phyloP scores from a whole-genome alignment of 2,113 vertebrate genomes.

The Dromaius novaehollandiae region DNA sequence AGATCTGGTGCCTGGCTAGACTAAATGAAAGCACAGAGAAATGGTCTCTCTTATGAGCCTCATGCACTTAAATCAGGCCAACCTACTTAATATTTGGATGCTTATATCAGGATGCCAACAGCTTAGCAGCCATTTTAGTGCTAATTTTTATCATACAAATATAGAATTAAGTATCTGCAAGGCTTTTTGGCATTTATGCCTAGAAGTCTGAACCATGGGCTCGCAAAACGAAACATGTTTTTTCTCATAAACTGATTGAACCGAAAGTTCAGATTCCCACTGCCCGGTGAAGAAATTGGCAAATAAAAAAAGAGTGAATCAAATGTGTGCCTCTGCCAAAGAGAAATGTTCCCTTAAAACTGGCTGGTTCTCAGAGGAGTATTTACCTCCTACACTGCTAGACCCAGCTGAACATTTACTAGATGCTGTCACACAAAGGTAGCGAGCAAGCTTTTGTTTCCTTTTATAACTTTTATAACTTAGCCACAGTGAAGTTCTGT shows the following conservation, averaged over 20 bases:
- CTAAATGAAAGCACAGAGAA: not conserved
- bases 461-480: not conserved
- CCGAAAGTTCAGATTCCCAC: not conserved
- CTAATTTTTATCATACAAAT: not conserved
- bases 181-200: not conserved
- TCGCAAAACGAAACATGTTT: not conserved
- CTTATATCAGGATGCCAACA: not conserved
- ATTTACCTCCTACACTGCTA: not conserved
- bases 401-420: not conserved
- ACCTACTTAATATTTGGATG: rapidly evolving
- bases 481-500: not conserved
- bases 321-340: not conserved
- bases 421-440: not conserved
- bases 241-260: not conserved
- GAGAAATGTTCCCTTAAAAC: not conserved
- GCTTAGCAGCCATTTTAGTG: not conserved
- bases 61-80: rapidly evolving
- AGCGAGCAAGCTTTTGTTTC: not conserved
- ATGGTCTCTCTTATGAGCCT: not conserved
- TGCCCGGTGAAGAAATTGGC: not conserved
- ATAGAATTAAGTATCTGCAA: not conserved
- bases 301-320: not conserved
- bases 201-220: not conserved
- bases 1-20: not conserved
- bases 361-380: not conserved